A percentile compares a stretch with the other conserved stretches of the same genome.
Evolutionary conservation across 2,113 vertebrate genomes (phyloP).

Genomic region (Plotosus lineatus): DNA sequence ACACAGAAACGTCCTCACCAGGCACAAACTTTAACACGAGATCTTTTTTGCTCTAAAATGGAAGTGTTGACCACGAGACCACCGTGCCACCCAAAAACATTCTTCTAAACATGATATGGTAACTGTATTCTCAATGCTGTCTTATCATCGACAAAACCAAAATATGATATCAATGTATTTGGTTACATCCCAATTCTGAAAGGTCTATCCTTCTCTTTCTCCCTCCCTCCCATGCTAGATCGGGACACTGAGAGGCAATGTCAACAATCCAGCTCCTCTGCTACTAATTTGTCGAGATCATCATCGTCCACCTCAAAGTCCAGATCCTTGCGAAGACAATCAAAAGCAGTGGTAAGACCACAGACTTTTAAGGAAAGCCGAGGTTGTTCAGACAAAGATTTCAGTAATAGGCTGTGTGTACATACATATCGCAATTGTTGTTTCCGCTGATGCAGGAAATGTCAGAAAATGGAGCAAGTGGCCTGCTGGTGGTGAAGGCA

Average conservation of each 20-base stretch:
- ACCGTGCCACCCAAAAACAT: neutral
- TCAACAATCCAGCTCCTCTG: conserved; percentile 65
- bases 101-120: neutral
- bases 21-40: no score
- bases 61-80: no score
- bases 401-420: neutral
- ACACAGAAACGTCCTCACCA: no score
- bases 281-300: conserved; percentile 71
- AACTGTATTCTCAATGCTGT: neutral
- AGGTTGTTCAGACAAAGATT: neutral
- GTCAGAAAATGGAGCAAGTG: conserved; percentile 89
- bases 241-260: conserved; percentile 81
- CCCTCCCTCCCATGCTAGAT: conserved; percentile 68
- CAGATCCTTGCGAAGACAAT: conserved; percentile 78
- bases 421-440: neutral
- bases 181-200: neutral
- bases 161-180: neutral
- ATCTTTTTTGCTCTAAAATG: no score
- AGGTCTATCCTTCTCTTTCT: conserved; percentile 4
- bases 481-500: conserved; percentile 90
- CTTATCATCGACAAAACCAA: neutral
- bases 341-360: conserved; percentile 70
- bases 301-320: conserved; percentile 68
- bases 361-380: neutral
- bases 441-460: conserved; percentile 80